Base-by-base conservation (phyloP, 2,113 vertebrate species). In the Leucoraja erinaceus region DNA sequence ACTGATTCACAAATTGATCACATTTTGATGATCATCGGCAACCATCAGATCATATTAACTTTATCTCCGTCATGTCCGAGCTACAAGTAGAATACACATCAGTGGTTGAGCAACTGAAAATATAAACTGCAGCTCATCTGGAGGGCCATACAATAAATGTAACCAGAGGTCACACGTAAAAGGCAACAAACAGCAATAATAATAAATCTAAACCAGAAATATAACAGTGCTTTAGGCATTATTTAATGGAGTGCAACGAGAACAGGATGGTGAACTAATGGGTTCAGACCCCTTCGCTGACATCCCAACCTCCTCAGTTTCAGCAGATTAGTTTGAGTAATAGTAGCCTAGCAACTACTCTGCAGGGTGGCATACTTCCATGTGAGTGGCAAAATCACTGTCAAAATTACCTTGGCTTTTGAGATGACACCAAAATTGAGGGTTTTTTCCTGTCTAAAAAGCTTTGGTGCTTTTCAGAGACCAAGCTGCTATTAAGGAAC, bases 391-490 rank as follows among this genome's bases (percentile, higher is more conserved):
- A 90, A n/a, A 90, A 66, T 68, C 63, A n/a, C 5, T 90, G 86
- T 68, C 31, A 90, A 84, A 84, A 68, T 90, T 66, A 90, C 31
- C n/a, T 90, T 90, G 31, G 86, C 86, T 66, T 90, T 90, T 38
- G 10, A 88, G 28, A 63, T 28, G 12, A 63, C 5, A 68, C 14
- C n/a, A 90, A 90, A 66, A 90, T 68, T n/a, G 86, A 90, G 61
- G 31, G 61, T 88, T 88, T 88, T 63, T 0, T 33, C 8, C 14
- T 20, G n/a, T 90, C 61, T 20, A 88, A 63, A 88, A 88, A 88
- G 86, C 31, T 20, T 33, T 66, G 16, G n/a, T 18, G 16, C 28
- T 33, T 22, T 59, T 38, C 28, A 33, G 86, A 90, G 31, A 90
- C 31, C 16, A 16, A 90, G 7, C 54, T 25, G 20, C 7, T 84